Evolutionary conservation across 2,888 invertebrate species (phyloP), one percentile per base, ranked within the genome.

Genomic region (Tuberolachnus salignus): DNA sequence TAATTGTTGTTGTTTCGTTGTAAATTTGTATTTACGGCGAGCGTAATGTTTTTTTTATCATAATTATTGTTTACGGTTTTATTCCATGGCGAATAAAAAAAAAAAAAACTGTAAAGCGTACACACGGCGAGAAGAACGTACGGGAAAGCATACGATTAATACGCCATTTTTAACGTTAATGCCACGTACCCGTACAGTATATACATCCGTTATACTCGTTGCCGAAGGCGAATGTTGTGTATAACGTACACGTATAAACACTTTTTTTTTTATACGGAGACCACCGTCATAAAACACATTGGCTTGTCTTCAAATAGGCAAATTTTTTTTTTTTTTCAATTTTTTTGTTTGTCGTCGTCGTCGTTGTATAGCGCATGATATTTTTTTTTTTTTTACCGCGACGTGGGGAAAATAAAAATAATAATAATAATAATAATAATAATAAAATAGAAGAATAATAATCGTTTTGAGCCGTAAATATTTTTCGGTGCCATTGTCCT

Each of bases 401-500:
- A 49, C 4, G 14, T 14, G 26, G 8, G 21, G 59, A 23, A 14
- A 49, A 61, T 57, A 21, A 13, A 69, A 46, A 66, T n/a, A 46
- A 66, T 21, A 26, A 69, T 53, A 42, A 49, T 66, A 55, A 53
- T 26, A 57, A 61, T 49, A n/a, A n/a, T n/a, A n/a, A n/a, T n/a
- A n/a, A n/a, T n/a, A n/a, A n/a, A n/a, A n/a, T n/a, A 66, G 21
- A 26, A 69, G 34, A 42, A 49, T 66, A 55, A 53, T 26, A 57
- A 61, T 49, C 46, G 34, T 59, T 72, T 72, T 9, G 2, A 26
- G 26, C 49, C 26, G 72, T 72, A 61, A 61, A 72, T 61, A n/a
- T n/a, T n/a, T 49, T 19, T 34, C 26, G 46, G 61, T 72, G 72
- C 72, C 72, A 72, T 72, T 72, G 72, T 72, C 49, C 72, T 72